Conservation (phyloP, 2,888 invertebrate genomes). For the Andrena praecox region DNA sequence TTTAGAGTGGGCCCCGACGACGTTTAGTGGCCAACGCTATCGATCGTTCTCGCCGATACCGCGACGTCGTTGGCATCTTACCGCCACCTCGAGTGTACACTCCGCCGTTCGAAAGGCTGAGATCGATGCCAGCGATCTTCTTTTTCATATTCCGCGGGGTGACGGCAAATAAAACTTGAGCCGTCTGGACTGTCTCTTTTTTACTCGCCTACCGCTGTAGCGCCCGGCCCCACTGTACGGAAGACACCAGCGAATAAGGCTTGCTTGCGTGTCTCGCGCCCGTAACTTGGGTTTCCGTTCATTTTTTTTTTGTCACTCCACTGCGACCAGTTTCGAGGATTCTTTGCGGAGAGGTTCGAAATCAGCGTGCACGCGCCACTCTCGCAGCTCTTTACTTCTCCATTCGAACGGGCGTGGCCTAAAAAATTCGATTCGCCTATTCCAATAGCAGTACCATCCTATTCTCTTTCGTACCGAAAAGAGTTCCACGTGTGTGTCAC, state of each 20-base stretch:
- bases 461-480: no score
- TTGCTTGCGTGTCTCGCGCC: background rate
- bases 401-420: background rate
- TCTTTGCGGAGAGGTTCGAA: background rate
- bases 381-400: background rate
- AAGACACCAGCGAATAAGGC: no score
- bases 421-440: no score
- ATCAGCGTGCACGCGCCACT: background rate
- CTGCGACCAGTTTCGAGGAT: background rate
- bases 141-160: background rate
- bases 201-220: no score
- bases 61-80: background rate
- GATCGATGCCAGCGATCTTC: background rate
- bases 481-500: no score
- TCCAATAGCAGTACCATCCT: no score
- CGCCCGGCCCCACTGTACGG: no score
- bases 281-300: background rate
- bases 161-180: background rate
- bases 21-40: conserved; percentile 10
- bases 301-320: background rate
- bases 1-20: conserved; percentile 4
- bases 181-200: no score
- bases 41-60: background rate
- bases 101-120: background rate
- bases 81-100: background rate